These are phyloP conservation scores for Brachirus orientalis DNA, from an alignment of 2,113 vertebrate species.

Conservation along the genomic window DNA sequence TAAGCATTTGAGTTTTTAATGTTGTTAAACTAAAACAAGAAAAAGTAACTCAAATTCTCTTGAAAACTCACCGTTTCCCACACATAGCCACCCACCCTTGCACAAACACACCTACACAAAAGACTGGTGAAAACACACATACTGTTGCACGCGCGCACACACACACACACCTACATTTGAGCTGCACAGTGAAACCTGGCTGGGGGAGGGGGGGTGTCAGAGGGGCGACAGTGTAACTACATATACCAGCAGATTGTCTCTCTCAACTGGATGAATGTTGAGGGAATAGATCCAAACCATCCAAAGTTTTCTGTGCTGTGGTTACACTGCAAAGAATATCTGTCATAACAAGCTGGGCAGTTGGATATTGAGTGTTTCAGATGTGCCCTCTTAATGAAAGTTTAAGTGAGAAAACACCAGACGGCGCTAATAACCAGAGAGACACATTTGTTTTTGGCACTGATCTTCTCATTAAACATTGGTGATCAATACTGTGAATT, in stretches of 20 bases:
- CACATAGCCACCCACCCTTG: constrained; percentile 4
- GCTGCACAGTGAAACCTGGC: not conserved
- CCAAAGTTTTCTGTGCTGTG: constrained; percentile 52
- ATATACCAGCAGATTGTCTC: constrained; percentile 38
- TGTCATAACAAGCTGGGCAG: constrained; percentile 6
- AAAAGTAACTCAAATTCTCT: constrained; percentile 9
- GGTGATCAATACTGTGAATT: constrained; percentile 40
- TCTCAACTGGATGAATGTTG: constrained; percentile 28
- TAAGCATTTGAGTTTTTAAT: not conserved
- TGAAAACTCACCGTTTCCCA: constrained; percentile 14
- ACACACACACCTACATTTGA: constrained; percentile 4
- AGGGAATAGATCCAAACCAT: constrained; percentile 32
- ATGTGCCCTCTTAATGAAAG: constrained; percentile 1
- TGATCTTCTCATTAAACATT: constrained; percentile 14
- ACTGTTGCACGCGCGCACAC: not conserved
- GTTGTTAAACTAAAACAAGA: constrained; percentile 20
- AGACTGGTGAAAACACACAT: not conserved
- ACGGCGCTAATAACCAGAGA: constrained; percentile 7
- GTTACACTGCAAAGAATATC: constrained; percentile 41
- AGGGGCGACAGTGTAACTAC: constrained; percentile 5
- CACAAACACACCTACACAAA: constrained; percentile 17
- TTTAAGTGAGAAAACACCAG: constrained; percentile 2
- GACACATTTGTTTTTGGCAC: not conserved
- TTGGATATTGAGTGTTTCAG: constrained; percentile 9
- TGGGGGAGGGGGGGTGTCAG: not conserved